phyloP scores from a whole-genome alignment of 1,140 invertebrate genomes.

The Brachionus rubens region DNA sequence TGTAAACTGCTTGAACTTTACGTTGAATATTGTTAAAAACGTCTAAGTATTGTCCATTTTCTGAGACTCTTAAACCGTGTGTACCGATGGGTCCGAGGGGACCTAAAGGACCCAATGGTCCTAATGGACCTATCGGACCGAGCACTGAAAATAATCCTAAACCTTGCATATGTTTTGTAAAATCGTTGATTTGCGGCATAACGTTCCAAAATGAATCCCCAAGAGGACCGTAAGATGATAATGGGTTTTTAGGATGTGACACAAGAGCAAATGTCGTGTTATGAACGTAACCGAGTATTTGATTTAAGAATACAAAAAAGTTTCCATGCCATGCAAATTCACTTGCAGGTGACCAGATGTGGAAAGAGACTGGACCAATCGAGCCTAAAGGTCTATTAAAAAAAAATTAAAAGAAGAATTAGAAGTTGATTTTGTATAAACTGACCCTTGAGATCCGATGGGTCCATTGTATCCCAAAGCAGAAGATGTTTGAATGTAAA shows the following conservation, averaged over 20 bases:
- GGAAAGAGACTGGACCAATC: neutral
- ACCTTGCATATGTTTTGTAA: conserved; percentile 30
- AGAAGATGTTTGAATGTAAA: neutral
- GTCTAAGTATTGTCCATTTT: conserved; percentile 10
- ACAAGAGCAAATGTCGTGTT: neutral
- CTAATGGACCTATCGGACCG: conserved; percentile 20
- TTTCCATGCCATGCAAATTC: conserved; percentile 34
- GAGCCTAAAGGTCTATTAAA: conserved; percentile 8
- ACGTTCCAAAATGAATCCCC: conserved; percentile 23
- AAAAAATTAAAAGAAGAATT: neutral
- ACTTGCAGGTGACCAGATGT: neutral
- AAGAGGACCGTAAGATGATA: neutral
- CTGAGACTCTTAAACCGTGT: neutral
- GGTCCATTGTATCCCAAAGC: conserved; percentile 27
- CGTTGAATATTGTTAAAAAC: neutral
- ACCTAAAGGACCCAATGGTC: conserved; percentile 6
- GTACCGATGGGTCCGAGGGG: neutral
- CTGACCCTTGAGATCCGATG: neutral
- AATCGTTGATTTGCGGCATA: conserved; percentile 32
- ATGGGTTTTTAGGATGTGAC: neutral
- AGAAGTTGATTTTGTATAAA: neutral
- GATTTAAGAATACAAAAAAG: neutral
- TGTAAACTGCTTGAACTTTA: conserved; percentile 1
- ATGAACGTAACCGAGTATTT: neutral
- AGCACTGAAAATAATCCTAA: conserved; percentile 13